Evolutionary conservation across 1,140 invertebrate species (phyloP).

Genomic region (Drosophila nannoptera): DNA sequence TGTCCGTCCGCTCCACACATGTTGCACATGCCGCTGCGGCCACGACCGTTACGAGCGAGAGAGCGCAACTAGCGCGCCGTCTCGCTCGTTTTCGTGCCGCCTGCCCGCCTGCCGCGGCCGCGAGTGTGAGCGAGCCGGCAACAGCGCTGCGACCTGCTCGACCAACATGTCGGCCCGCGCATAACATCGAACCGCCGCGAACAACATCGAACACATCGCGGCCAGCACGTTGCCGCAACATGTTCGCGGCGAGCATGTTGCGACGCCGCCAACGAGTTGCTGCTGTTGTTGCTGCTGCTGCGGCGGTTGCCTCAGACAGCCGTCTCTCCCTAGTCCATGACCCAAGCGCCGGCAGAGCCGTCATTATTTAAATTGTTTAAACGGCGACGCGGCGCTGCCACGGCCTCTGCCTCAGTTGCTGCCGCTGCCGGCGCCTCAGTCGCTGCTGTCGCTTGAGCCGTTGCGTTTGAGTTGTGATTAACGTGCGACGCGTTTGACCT

Average conservation of each 20-base stretch:
- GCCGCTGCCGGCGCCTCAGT: background rate
- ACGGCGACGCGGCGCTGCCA: slow-evolving; percentile 1
- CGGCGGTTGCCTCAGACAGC: slow-evolving; percentile 1
- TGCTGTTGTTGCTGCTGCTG: background rate
- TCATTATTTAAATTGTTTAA: slow-evolving; percentile 36
- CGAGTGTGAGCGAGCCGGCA: background rate
- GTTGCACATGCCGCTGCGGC: slow-evolving; percentile 14
- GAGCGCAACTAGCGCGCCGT: slow-evolving; percentile 23
- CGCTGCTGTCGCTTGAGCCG: slow-evolving; percentile 14
- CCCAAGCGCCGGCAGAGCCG: background rate
- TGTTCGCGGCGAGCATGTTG: slow-evolving; percentile 17
- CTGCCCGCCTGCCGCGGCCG: background rate
- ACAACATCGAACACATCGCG: slow-evolving; percentile 33
- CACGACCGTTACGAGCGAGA: slow-evolving; percentile 16
- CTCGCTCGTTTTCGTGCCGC: slow-evolving; percentile 52
- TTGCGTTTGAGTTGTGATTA: slow-evolving; percentile 48
- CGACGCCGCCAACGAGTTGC: slow-evolving; percentile 11
- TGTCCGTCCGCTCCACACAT: slow-evolving; percentile 18
- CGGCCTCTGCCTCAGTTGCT: no score
- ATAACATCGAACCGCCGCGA: background rate
- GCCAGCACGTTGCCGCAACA: slow-evolving; percentile 7
- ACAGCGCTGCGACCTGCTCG: slow-evolving; percentile 10
- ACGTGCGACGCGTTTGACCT: slow-evolving; percentile 64
- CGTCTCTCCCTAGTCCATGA: background rate
- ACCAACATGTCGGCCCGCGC: slow-evolving; percentile 26